A percentile compares a stretch with the other conserved stretches of the same genome.
phyloP scores from a whole-genome alignment of 2,113 vertebrate genomes.

The Cardinalis cardinalis region DNA sequence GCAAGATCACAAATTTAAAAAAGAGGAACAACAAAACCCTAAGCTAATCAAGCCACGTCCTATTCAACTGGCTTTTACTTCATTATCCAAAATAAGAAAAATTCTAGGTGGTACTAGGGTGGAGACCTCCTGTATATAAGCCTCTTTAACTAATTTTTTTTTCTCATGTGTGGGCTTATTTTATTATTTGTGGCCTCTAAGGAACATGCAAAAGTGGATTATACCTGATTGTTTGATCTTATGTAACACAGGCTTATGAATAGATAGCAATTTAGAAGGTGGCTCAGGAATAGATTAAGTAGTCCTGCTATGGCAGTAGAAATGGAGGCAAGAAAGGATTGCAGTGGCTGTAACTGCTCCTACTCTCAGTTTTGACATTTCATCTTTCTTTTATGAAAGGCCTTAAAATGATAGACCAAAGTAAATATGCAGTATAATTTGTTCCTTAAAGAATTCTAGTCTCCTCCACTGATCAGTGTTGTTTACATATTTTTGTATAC shows the following conservation, averaged over 20 bases:
- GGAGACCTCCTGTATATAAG: neutral
- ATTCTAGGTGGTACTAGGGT: neutral
- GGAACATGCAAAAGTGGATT: neutral
- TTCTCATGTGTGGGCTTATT: neutral
- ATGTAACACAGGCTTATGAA: neutral
- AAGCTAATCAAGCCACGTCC: neutral
- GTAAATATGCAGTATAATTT: neutral
- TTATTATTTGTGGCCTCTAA: neutral
- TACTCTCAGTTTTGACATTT: neutral
- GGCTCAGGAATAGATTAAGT: neutral
- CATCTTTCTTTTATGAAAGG: neutral
- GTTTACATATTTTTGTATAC: neutral
- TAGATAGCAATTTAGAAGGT: neutral
- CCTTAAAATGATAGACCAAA: neutral
- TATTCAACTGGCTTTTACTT: neutral
- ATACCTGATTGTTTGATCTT: neutral
- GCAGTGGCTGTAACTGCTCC: neutral
- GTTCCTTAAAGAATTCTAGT: neutral
- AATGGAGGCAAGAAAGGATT: neutral
- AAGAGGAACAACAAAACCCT: neutral
- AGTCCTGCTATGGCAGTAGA: neutral
- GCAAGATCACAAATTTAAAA: neutral
- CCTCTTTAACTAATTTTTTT: neutral
- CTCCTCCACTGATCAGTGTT: neutral
- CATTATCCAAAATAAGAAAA: neutral